Evolutionary conservation across 2,797 vertebrate species (phyloP).

Genomic region (Chaetophractus vellerosus): DNA sequence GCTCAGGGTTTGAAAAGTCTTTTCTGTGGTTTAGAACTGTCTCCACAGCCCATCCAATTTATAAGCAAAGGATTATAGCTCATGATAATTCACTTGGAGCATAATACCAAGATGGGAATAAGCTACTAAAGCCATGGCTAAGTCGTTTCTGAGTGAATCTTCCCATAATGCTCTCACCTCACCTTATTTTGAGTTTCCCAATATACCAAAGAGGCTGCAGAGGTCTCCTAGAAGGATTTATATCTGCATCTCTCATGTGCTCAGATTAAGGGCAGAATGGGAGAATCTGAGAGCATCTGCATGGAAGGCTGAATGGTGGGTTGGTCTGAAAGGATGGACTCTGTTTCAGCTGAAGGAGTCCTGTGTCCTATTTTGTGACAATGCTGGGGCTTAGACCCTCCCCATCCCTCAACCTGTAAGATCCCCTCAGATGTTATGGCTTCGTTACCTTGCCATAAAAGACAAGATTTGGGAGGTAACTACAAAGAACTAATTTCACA

Average conservation of each 20-base stretch:
- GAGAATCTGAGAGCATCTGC: not conserved
- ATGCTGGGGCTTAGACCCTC: not conserved
- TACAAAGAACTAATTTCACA: conserved; percentile 51
- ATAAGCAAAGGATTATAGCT: conserved; percentile 59
- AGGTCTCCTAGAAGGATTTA: not conserved
- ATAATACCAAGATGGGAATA: conserved; percentile 12
- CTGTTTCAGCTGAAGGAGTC: not conserved
- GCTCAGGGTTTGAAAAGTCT: conserved; percentile 52
- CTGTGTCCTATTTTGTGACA: not conserved
- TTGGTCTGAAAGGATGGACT: not conserved
- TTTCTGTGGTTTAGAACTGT: conserved; percentile 52
- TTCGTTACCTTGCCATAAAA: not conserved
- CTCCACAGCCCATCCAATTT: conserved; percentile 39
- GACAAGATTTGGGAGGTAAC: not conserved
- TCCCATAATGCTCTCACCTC: conserved; percentile 27
- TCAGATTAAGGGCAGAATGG: not conserved
- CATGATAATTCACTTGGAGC: conserved; percentile 37
- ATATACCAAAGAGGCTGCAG: conserved; percentile 9
- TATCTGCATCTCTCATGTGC: conserved; percentile 6
- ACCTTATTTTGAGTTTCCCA: conserved; percentile 27
- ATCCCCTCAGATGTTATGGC: not conserved
- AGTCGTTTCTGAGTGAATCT: conserved; percentile 61
- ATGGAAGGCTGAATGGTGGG: too few species aligned
- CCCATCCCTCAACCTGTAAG: not conserved
- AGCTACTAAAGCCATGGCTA: not conserved